A percentile compares a stretch with the other conserved stretches of the same genome.
Conservation (phyloP, 2,888 invertebrate genomes). For the Limnephilus marmoratus region DNA sequence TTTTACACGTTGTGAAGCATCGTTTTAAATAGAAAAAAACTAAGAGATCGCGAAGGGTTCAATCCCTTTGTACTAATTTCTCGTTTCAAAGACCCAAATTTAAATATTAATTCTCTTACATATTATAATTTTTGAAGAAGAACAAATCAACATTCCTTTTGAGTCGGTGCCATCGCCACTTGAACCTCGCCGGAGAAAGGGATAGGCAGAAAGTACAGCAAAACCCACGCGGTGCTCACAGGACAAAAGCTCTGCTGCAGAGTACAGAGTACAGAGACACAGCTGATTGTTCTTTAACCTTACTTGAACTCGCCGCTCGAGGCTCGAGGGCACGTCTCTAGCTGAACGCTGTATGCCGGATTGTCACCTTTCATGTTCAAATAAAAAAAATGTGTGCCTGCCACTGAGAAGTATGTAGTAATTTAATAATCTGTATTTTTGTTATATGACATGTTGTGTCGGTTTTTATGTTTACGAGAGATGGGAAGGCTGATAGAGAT, state of each 20-base stretch:
- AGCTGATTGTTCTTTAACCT: conserved; percentile 10
- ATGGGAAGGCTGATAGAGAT: no score
- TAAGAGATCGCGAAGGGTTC: background rate
- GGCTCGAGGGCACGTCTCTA: conserved; percentile 5
- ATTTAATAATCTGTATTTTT: no score
- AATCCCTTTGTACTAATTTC: background rate
- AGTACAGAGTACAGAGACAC: background rate
- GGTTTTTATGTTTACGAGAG: no score
- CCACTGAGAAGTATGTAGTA: background rate
- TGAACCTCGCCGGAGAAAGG: background rate
- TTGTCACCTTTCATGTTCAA: conserved; percentile 4
- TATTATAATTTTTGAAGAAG: background rate
- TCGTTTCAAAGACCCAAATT: no score
- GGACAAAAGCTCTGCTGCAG: conserved; percentile 13
- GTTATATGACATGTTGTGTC: no score
- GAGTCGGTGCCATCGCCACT: background rate
- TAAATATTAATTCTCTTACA: no score
- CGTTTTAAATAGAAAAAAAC: background rate
- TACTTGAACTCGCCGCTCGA: conserved; percentile 5
- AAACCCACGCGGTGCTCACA: background rate
- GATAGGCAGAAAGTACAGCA: background rate
- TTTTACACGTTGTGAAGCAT: no score
- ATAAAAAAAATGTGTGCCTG: background rate
- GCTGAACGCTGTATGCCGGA: background rate
- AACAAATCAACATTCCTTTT: background rate